Evolutionary conservation across 2,113 vertebrate species (phyloP).

Genomic region (Tautogolabrus adspersus): DNA sequence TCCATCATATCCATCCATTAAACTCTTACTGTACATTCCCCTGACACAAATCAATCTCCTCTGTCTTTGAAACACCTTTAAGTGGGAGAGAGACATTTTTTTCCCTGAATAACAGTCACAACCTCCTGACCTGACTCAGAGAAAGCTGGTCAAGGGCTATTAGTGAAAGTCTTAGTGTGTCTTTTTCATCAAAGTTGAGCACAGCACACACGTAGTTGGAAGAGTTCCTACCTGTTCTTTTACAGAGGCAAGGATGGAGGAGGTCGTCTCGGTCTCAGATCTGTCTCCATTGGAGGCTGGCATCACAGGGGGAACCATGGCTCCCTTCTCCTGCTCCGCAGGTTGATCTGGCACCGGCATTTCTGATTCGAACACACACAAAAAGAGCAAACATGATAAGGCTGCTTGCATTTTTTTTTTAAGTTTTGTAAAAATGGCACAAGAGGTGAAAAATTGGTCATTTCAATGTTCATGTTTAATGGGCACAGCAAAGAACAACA

Average conservation of each 20-base stretch:
- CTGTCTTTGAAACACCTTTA: slow-evolving; percentile 54
- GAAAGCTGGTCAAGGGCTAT: slow-evolving; percentile 23
- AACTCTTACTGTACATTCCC: slow-evolving; percentile 54
- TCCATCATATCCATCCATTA: slow-evolving; percentile 68
- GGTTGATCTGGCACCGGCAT: slow-evolving; percentile 99
- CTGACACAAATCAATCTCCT: slow-evolving; percentile 56
- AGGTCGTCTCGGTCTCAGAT: slow-evolving; percentile 94
- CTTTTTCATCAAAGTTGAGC: slow-evolving; percentile 9
- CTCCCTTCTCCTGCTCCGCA: slow-evolving; percentile 92
- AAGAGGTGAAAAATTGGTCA: background rate
- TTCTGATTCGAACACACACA: slow-evolving; percentile 80
- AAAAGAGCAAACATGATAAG: background rate
- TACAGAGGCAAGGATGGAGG: slow-evolving; percentile 96
- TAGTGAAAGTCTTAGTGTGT: background rate
- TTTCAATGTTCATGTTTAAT: no score
- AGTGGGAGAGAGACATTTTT: background rate
- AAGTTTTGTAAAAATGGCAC: background rate
- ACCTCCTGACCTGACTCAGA: slow-evolving; percentile 15
- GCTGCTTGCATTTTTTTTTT: background rate
- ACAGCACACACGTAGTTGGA: background rate
- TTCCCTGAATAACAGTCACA: slow-evolving; percentile 35
- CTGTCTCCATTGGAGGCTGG: slow-evolving; percentile 93
- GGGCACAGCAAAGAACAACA: no score
- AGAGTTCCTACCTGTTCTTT: slow-evolving; percentile 93
- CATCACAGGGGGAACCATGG: slow-evolving; percentile 91